phyloP scores from a whole-genome alignment of 2,888 invertebrate species.

The Chrysotoxum bicinctum region DNA sequence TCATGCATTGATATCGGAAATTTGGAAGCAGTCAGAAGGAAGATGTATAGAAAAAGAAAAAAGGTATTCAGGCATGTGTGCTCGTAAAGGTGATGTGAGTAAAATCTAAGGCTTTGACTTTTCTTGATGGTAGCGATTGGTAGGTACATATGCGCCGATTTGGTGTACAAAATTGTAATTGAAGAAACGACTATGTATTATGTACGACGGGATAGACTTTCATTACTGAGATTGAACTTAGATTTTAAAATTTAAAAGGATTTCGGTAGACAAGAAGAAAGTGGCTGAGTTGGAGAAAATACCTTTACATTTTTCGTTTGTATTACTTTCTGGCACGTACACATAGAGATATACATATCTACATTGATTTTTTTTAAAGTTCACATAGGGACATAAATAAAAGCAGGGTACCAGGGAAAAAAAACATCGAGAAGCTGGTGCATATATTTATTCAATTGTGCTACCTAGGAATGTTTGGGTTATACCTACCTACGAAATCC shows the following conservation, averaged over 20 bases:
- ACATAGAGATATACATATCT: too few species aligned
- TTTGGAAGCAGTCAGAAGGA: neutral
- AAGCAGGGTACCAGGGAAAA: too few species aligned
- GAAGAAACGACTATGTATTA: neutral
- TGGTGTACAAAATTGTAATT: neutral
- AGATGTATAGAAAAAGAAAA: neutral
- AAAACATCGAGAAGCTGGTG: too few species aligned
- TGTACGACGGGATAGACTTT: neutral
- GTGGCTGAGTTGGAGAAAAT: neutral
- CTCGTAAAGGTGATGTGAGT: neutral
- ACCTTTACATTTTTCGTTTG: neutral
- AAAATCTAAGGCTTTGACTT: neutral
- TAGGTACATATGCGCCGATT: too few species aligned
- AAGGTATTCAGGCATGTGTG: neutral
- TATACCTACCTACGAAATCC: too few species aligned
- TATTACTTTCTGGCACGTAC: neutral
- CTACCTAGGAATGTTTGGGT: too few species aligned
- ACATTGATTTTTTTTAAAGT: too few species aligned
- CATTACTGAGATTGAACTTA: slow-evolving; percentile 32
- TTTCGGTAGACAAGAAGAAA: neutral
- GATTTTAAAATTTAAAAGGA: slow-evolving; percentile 6
- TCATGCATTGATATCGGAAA: slow-evolving; percentile 62
- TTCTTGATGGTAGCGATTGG: neutral
- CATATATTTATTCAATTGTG: too few species aligned
- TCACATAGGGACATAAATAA: too few species aligned